Evolutionary conservation across 2,888 invertebrate genomes (phyloP).

Genomic region (Cynaeus angustus): DNA sequence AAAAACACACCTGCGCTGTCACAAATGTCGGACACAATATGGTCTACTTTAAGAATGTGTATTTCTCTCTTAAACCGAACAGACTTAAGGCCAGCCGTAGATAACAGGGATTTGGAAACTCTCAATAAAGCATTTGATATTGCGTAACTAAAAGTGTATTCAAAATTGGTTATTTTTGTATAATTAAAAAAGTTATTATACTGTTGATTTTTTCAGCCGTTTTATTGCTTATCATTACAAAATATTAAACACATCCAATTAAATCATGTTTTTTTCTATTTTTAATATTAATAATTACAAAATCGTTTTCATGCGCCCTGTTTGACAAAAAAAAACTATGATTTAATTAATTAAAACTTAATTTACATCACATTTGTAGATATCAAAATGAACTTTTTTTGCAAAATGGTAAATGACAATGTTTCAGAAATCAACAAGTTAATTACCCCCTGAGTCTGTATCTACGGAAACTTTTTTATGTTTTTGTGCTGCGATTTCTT

Average conservation of each 20-base stretch:
- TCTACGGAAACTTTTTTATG: conserved; percentile 57
- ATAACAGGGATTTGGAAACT: conserved; percentile 76
- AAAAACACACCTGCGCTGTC: conserved; percentile 69
- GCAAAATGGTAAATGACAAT: conserved; percentile 22
- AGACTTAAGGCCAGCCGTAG: conserved; percentile 77
- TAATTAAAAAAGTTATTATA: conserved; percentile 30
- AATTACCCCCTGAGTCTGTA: conserved; percentile 43
- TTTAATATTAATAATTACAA: conserved; percentile 24
- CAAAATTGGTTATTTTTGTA: conserved; percentile 56
- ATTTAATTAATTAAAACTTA: conserved; percentile 42
- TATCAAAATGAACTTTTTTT: conserved; percentile 28
- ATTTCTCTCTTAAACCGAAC: conserved; percentile 85
- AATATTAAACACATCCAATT: conserved; percentile 41
- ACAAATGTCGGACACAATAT: conserved; percentile 93
- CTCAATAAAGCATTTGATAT: conserved; percentile 78
- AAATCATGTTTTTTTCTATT: conserved; percentile 22
- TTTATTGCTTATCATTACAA: conserved; percentile 45
- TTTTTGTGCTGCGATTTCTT: conserved; percentile 66
- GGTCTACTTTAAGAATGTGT: conserved; percentile 94
- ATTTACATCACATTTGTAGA: conserved; percentile 45
- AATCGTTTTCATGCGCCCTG: conserved; percentile 9
- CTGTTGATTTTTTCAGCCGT: conserved; percentile 35
- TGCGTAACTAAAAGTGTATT: conserved; percentile 69
- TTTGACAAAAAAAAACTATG: conserved; percentile 12
- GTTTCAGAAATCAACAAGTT: conserved; percentile 15